Percentiles rank a stretch among this genome's conserved stretches.
These are phyloP conservation scores for Mesorhabditis belari DNA, from an alignment of 2,888 invertebrate species.

Conservation along the genomic window DNA sequence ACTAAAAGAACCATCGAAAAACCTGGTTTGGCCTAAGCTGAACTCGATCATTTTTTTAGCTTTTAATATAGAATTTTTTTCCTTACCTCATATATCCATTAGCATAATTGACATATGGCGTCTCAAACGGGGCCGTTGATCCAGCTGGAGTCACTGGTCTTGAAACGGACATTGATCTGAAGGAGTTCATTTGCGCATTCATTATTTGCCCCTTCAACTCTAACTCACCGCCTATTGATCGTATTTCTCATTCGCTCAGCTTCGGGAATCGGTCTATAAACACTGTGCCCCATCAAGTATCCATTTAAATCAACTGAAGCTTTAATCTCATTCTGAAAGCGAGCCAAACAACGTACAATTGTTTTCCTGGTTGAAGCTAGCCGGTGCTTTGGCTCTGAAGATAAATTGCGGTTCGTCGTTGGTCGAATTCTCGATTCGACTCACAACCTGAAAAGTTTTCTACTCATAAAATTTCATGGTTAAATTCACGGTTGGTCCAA, in stretches of 20 bases:
- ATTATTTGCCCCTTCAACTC: no score
- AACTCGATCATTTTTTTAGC: no score
- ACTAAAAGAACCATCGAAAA: no score
- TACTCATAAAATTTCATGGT: no score
- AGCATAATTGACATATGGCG: neutral
- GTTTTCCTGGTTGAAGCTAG: neutral
- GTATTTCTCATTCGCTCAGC: conserved; percentile 28
- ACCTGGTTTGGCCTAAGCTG: no score
- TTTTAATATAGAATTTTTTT: no score
- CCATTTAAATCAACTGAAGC: conserved; percentile 5
- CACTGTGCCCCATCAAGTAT: conserved; percentile 32
- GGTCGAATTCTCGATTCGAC: conserved; percentile 16
- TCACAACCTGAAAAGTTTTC: conserved; percentile 25
- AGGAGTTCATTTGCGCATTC: no score
- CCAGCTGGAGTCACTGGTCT: neutral
- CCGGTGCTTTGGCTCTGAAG: conserved; percentile 17
- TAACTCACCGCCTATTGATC: conserved; percentile 26
- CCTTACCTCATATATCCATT: neutral
- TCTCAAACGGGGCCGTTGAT: neutral
- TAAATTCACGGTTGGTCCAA: conserved; percentile 32
- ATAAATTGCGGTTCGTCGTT: conserved; percentile 31
- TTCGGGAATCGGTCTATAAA: conserved; percentile 34
- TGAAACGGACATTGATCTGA: neutral
- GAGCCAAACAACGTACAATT: no score
- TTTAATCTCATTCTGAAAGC: conserved; percentile 15